These are phyloP conservation scores for Bathynomus jamesi DNA, from an alignment of 1,140 invertebrate genomes.

Conservation along the genomic window DNA sequence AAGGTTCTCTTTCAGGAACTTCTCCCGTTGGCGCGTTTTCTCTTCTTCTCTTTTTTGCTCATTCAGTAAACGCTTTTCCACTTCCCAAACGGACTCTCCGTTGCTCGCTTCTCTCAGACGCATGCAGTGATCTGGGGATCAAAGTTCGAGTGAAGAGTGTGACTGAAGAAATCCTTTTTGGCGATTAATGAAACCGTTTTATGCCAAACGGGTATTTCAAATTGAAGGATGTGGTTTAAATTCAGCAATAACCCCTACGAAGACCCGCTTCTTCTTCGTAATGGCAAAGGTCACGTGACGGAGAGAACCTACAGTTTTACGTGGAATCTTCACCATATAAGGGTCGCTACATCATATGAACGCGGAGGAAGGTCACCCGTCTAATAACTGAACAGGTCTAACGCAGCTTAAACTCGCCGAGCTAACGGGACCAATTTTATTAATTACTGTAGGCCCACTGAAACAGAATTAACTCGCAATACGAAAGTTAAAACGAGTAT, in stretches of 20 bases:
- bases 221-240: background rate
- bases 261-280: background rate
- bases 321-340: too few species aligned
- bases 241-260: conserved; percentile 10
- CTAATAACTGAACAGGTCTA: background rate
- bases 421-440: too few species aligned
- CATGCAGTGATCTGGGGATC: conserved; percentile 28
- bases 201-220: background rate
- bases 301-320: too few species aligned
- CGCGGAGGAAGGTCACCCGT: background rate
- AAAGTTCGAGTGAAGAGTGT: conserved; percentile 6
- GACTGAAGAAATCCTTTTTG: background rate
- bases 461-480: too few species aligned
- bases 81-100: conserved; percentile 59
- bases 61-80: conserved; percentile 58
- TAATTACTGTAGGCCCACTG: too few species aligned
- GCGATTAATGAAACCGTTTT: background rate
- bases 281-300: too few species aligned
- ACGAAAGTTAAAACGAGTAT: too few species aligned
- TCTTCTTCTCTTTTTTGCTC: conserved; percentile 55
- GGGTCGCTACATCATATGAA: too few species aligned
- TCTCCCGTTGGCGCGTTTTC: conserved; percentile 44
- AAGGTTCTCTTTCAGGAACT: conserved; percentile 13
- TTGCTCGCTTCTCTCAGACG: conserved; percentile 60
- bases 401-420: too few species aligned